Percentiles rank a stretch among this genome's conserved stretches.
phyloP scores from a whole-genome alignment of 2,888 invertebrate species.

The Steinernema scapterisci region DNA sequence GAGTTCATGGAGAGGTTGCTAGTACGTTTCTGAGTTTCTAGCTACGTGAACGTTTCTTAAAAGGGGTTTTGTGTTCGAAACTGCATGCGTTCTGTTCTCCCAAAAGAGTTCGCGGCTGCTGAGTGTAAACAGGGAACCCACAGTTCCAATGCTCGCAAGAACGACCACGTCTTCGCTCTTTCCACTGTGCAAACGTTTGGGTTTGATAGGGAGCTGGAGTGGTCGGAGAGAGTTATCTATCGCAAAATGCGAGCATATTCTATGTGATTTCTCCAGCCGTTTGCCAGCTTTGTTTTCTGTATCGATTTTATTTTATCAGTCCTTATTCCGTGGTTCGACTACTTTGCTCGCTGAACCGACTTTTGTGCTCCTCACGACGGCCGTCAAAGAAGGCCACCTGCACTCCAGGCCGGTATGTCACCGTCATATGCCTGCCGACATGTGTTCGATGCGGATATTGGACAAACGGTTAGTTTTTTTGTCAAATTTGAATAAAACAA shows the following conservation, averaged over 20 bases:
- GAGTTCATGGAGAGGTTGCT: no score
- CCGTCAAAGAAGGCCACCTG: neutral
- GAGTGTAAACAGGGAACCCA: no score
- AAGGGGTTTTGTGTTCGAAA: no score
- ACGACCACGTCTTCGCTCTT: no score
- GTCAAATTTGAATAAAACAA: no score
- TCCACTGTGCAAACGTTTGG: no score
- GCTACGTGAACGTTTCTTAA: no score
- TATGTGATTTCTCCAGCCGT: neutral
- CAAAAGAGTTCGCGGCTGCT: no score
- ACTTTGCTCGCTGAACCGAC: neutral
- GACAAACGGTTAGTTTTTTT: constrained; percentile 7
- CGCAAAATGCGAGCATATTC: neutral
- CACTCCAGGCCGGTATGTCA: neutral
- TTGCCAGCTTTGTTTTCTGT: constrained; percentile 9
- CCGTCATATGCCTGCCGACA: neutral
- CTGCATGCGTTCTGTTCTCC: no score
- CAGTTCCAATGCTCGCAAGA: no score
- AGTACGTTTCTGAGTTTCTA: no score
- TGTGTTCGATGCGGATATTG: neutral
- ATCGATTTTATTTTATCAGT: constrained; percentile 5
- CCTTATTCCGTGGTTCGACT: neutral
- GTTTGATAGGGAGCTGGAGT: neutral
- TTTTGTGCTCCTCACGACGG: neutral
- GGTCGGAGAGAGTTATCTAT: neutral